Conservation (phyloP, 2,797 vertebrate species). For the Emydoidea blandingii region DNA sequence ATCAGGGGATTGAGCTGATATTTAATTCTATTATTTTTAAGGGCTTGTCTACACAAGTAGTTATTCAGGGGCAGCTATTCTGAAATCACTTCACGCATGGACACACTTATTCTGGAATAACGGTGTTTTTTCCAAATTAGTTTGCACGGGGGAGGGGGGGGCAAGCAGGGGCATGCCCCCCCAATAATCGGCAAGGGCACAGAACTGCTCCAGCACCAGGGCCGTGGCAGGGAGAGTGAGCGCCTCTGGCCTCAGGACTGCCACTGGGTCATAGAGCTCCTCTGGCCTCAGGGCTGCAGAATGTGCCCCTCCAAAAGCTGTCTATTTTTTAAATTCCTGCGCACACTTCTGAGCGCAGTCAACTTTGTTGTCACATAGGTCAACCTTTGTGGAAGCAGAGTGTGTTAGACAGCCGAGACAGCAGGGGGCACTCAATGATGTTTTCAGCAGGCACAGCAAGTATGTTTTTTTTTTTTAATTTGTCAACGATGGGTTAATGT, state of each 20-base stretch:
- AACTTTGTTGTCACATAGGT: background rate
- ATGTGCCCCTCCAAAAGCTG: no score
- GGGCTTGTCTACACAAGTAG: background rate
- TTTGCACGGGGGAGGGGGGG: accelerated
- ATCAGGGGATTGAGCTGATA: background rate
- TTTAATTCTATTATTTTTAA: background rate
- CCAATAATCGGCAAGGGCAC: no score
- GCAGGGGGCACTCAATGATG: background rate
- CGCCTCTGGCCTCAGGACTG: no score
- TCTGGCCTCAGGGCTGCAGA: no score
- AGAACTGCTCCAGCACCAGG: no score
- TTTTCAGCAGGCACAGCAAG: background rate
- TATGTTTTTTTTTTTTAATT: no score
- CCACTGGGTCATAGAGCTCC: no score
- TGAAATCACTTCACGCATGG: background rate
- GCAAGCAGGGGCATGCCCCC: no score
- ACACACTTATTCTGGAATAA: background rate
- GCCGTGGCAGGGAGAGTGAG: no score
- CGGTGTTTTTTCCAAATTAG: background rate
- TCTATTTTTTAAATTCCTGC: no score
- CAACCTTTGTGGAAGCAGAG: background rate
- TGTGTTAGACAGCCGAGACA: background rate
- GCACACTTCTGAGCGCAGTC: background rate
- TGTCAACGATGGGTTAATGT: no score
- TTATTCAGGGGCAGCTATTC: background rate